phyloP scores from a whole-genome alignment of 2,888 invertebrate genomes.

The Troilus luridus region DNA sequence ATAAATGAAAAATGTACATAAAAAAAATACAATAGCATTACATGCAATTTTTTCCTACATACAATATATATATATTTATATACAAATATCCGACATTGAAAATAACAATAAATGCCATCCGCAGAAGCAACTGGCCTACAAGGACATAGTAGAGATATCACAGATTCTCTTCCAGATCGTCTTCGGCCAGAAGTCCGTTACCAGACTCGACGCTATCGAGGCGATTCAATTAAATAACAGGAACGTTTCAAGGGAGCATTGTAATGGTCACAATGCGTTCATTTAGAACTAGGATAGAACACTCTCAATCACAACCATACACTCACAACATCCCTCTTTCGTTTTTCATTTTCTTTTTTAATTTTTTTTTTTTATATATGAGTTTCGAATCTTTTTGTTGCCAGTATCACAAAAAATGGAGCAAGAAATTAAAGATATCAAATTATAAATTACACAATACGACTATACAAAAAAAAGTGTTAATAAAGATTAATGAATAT shows the following conservation, averaged over 20 bases:
- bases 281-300: constrained; percentile 47
- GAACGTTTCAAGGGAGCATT: constrained; percentile 58
- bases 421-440: constrained; percentile 18
- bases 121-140: constrained; percentile 59
- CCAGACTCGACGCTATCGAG: constrained; percentile 15
- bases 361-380: background rate
- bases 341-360: constrained; percentile 4
- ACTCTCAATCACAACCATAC: constrained; percentile 51
- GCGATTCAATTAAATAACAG: constrained; percentile 58
- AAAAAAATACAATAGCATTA: constrained; percentile 58
- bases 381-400: constrained; percentile 35
- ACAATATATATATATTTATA: constrained; percentile 46
- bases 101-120: constrained; percentile 59
- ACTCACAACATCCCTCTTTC: constrained; percentile 53
- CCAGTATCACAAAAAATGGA: constrained; percentile 56
- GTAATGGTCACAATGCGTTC: constrained; percentile 28
- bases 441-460: constrained; percentile 50
- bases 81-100: constrained; percentile 58
- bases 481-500: constrained; percentile 27
- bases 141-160: constrained; percentile 60
- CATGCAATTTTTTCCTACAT: constrained; percentile 55
- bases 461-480: constrained; percentile 56
- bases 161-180: constrained; percentile 60
- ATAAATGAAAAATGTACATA: constrained; percentile 32
- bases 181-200: constrained; percentile 52